Evolutionary conservation across 2,797 vertebrate species (phyloP).

Genomic region (Dendrocincla fuliginosa): DNA sequence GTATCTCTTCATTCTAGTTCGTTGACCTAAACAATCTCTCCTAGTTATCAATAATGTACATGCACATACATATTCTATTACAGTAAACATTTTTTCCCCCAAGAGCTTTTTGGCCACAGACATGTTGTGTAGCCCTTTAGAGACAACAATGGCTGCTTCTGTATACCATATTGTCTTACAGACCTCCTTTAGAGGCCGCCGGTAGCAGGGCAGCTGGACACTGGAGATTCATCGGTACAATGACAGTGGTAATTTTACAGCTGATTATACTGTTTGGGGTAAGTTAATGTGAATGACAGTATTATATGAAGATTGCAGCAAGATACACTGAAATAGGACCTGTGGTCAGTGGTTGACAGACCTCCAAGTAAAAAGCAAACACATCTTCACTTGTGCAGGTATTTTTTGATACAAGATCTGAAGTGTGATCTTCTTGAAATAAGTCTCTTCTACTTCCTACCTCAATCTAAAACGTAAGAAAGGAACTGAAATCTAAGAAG

Average conservation of each 20-base stretch:
- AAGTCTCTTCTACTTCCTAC: background rate
- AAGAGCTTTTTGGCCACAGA: background rate
- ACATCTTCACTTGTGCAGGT: background rate
- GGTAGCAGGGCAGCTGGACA: background rate
- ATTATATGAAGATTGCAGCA: background rate
- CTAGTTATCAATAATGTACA: background rate
- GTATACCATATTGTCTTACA: background rate
- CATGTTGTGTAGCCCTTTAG: background rate
- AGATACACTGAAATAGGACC: fast-evolving
- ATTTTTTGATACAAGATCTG: background rate
- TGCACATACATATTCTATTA: background rate
- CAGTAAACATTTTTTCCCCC: background rate
- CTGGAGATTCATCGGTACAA: background rate
- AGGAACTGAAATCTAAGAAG: background rate
- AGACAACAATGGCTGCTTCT: background rate
- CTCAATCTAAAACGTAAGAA: background rate
- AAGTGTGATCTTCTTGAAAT: background rate
- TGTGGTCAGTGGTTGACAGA: background rate
- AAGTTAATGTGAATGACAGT: background rate
- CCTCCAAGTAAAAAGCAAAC: background rate
- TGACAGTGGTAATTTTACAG: background rate
- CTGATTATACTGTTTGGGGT: background rate
- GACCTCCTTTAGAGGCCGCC: background rate
- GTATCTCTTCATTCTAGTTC: background rate
- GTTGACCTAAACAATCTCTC: background rate